Base-by-base conservation (phyloP, 2,797 vertebrate species). In the Astyanax mexicanus region DNA sequence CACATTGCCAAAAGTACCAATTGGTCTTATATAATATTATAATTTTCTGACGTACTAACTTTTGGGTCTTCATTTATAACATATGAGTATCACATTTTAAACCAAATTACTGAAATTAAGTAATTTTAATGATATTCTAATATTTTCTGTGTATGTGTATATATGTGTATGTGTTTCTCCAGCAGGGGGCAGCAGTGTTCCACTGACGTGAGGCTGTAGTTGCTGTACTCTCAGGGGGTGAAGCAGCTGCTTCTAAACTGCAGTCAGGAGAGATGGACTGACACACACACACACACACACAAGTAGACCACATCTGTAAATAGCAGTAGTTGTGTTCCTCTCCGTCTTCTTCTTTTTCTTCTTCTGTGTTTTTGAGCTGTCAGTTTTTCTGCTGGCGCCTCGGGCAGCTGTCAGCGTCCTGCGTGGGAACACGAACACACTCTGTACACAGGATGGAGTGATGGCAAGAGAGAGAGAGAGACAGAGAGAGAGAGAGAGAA, bases 271-370 rank as follows among this genome's bases (percentile, higher is more conserved):
- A 47, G 10, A 9, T 47, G 3, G 21, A 19, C 6, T 19, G n/a
- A 49, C 49, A 52, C 21, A 51, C 47, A 51, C 49, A 52, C 21
- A 51, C 47, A 51, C 19, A 52, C 9, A 51, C 47, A 51, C 19
- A 52, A 32, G 84, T 87, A 86, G 79, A 78, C 69, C 47, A 83
- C 89, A 85, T 92, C 90, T 92, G 86, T 86, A 90, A 91, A 92
- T 89, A 89, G 90, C 86, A 89, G 84, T 82, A 82, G 84, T n/a
- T n/a, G n/a, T 78, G 78, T 81, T 71, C 80, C 37, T n/a, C n/a
- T n/a, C n/a, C 52, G 13, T 77, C 54, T 49, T 25, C 55, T 44
- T 42, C 38, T 21, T 83, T 80, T 81, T 73, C 51, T 27, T 25
- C 23, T 13, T 6, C 57, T 55, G 81, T 58, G 81, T 29, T 52